phyloP scores from a whole-genome alignment of 2,888 invertebrate genomes.

The Galerucella pusilla region DNA sequence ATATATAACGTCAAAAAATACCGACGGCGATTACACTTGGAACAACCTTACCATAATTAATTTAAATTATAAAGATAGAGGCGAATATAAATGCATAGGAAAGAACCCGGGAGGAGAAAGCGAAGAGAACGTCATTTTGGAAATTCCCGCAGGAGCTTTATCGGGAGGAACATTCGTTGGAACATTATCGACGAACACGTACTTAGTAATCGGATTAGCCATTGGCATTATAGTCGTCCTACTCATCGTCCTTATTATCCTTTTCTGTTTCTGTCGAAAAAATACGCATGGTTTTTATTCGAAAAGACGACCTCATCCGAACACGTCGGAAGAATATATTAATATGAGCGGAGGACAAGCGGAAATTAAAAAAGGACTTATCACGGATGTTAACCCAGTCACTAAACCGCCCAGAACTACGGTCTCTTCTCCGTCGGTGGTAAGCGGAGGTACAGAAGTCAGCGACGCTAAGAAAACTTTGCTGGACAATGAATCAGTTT shows the following conservation, averaged over 20 bases:
- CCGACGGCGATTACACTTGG: conserved; percentile 64
- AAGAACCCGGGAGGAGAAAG: conserved; percentile 84
- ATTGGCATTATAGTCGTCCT: conserved; percentile 66
- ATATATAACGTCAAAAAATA: conserved; percentile 61
- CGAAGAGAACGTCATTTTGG: conserved; percentile 78
- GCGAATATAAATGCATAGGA: conserved; percentile 77
- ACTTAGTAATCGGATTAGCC: conserved; percentile 65
- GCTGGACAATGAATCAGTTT: conserved; percentile 82
- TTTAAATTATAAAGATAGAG: conserved; percentile 66
- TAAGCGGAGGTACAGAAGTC: conserved; percentile 82
- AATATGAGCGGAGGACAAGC: conserved; percentile 80
- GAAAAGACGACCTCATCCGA: conserved; percentile 56
- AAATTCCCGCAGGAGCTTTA: conserved; percentile 53
- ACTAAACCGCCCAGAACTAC: conserved; percentile 85
- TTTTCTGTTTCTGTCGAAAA: conserved; percentile 61
- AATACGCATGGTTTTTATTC: conserved; percentile 49
- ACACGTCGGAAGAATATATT: conserved; percentile 67
- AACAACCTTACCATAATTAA: conserved; percentile 70
- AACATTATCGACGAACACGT: conserved; percentile 61
- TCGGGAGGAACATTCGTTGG: conserved; percentile 45
- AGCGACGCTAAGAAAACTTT: conserved; percentile 85
- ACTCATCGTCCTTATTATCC: conserved; percentile 65
- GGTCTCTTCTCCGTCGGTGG: conserved; percentile 75
- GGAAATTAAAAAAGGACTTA: conserved; percentile 87
- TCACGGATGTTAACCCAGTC: conserved; percentile 86